Conservation (phyloP, 2,888 invertebrate species). For the Dryobota labecula region DNA sequence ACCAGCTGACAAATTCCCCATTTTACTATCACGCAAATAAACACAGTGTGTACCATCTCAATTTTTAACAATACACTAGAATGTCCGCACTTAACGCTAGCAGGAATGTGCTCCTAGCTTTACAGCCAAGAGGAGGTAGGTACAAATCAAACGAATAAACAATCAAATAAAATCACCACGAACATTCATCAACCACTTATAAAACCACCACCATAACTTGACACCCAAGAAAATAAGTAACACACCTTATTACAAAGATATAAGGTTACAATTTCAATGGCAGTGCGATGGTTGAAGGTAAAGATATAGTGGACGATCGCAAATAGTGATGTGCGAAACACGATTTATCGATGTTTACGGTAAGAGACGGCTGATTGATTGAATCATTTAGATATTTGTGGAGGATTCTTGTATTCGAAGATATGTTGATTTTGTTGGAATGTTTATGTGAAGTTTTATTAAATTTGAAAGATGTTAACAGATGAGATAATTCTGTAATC, state of each 20-base stretch:
- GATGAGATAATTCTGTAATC: constrained; percentile 24
- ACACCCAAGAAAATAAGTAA: constrained; percentile 3
- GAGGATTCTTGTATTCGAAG: constrained; percentile 24
- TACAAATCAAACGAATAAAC: constrained; percentile 85
- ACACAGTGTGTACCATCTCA: constrained; percentile 25
- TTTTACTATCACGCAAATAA: constrained; percentile 38
- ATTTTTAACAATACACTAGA: constrained; percentile 33
- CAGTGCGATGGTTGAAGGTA: not conserved
- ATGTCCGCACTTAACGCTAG: constrained; percentile 29
- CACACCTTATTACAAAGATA: not conserved
- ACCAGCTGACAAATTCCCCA: constrained; percentile 15
- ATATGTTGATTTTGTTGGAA: constrained; percentile 40
- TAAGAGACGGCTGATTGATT: constrained; percentile 40
- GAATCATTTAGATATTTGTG: constrained; percentile 57
- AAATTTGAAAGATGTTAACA: constrained; percentile 35
- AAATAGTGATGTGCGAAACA: constrained; percentile 58
- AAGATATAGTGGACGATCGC: constrained; percentile 31
- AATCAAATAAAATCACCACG: constrained; percentile 86
- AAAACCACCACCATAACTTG: constrained; percentile 60
- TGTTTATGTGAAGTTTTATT: constrained; percentile 31
- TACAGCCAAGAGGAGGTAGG: constrained; percentile 38
- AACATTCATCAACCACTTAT: constrained; percentile 84
- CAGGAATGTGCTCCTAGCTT: constrained; percentile 52
- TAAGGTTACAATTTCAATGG: constrained; percentile 34
- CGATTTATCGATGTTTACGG: constrained; percentile 61